Conservation (phyloP, 2,113 vertebrate genomes). For the Megaceryle torquata region DNA sequence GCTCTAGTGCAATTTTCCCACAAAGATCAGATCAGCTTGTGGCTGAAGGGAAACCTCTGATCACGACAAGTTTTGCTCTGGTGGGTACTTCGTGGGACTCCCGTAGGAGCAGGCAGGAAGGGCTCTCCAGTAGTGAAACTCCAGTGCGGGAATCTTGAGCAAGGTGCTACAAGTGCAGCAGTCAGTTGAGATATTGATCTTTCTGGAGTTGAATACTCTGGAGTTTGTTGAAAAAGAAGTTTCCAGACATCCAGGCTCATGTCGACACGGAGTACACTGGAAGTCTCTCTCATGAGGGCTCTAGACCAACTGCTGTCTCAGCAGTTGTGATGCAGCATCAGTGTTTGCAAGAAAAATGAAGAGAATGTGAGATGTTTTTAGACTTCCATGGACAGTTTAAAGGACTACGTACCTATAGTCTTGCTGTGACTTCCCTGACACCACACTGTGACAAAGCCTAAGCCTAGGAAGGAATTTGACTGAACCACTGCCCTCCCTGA, state of each 20-base stretch:
- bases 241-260: neutral
- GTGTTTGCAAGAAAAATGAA: neutral
- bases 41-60: neutral
- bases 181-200: neutral
- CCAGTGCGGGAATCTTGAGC: neutral
- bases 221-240: neutral
- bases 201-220: neutral
- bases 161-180: neutral
- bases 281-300: neutral
- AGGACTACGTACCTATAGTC: neutral
- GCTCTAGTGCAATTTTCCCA: neutral
- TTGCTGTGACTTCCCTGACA: neutral
- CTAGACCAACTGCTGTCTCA: neutral
- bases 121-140: neutral
- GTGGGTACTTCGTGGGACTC: neutral
- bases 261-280: neutral
- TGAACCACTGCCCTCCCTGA: neutral
- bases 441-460: neutral
- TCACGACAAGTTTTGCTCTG: neutral
- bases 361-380: neutral
- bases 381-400: neutral
- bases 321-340: neutral
- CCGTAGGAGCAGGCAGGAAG: neutral
- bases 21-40: neutral
- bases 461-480: neutral